phyloP scores from a whole-genome alignment of 1,140 invertebrate genomes.

The Drosophila burlai region DNA sequence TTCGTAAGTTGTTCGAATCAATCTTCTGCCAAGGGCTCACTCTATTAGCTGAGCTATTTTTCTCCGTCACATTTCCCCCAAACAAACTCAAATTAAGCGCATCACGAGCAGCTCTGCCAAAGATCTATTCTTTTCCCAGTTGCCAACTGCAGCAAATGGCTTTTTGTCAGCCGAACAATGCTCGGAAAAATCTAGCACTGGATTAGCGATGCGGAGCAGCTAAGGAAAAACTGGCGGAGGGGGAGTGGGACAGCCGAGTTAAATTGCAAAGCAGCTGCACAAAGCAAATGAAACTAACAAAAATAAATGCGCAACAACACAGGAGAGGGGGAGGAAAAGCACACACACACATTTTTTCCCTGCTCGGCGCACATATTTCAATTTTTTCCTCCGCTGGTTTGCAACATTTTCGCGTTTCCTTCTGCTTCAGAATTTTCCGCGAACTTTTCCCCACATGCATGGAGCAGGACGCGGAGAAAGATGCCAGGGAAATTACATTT shows the following conservation, averaged over 20 bases:
- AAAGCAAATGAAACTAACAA: constrained; percentile 74
- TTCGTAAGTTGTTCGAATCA: not conserved
- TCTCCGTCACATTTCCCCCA: constrained; percentile 46
- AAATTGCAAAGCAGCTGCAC: constrained; percentile 68
- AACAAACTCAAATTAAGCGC: constrained; percentile 75
- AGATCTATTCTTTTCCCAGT: constrained; percentile 42
- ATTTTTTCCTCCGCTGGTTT: constrained; percentile 44
- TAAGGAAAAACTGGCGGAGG: constrained; percentile 1
- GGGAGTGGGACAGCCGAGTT: constrained; percentile 8
- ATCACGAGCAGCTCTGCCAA: constrained; percentile 38
- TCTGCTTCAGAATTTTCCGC: constrained; percentile 50
- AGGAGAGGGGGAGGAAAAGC: constrained; percentile 1
- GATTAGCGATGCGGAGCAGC: constrained; percentile 67
- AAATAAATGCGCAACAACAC: constrained; percentile 62
- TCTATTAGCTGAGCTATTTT: constrained; percentile 18
- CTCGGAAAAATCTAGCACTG: constrained; percentile 69
- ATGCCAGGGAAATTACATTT: constrained; percentile 66
- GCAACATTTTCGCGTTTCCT: constrained; percentile 50
- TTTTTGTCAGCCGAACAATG: constrained; percentile 63
- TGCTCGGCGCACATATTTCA: constrained; percentile 63
- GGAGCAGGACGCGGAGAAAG: not conserved
- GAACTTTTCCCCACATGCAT: constrained; percentile 45
- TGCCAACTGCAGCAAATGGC: constrained; percentile 59
- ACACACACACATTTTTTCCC: constrained; percentile 25
- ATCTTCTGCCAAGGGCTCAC: constrained; percentile 8